Conservation (phyloP, 1,140 invertebrate species). For the Lutraria rhynchaena region DNA sequence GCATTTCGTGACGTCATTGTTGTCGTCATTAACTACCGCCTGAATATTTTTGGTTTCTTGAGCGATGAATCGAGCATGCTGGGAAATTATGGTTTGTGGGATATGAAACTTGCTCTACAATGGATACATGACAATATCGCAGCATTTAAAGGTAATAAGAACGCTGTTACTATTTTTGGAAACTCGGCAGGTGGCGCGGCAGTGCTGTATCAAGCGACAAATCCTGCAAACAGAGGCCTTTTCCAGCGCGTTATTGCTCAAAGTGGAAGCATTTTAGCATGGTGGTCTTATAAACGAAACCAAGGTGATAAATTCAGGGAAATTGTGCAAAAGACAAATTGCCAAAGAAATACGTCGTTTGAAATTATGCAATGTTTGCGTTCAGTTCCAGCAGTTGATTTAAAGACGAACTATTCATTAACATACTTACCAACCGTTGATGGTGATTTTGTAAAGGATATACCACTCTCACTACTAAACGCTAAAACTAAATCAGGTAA, state of each 20-base stretch:
- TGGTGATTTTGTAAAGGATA: not conserved
- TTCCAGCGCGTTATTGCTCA: constrained; percentile 62
- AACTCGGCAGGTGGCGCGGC: constrained; percentile 83
- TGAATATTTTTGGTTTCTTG: constrained; percentile 90
- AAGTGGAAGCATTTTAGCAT: constrained; percentile 59
- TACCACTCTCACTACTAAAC: not conserved
- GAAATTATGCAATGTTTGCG: constrained; percentile 40
- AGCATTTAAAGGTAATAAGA: constrained; percentile 88
- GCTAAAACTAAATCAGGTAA: not conserved
- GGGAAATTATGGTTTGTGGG: constrained; percentile 88
- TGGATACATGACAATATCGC: constrained; percentile 88
- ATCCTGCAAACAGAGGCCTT: constrained; percentile 62
- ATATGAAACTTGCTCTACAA: constrained; percentile 87
- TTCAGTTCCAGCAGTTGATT: too few species aligned
- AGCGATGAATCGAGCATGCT: constrained; percentile 25
- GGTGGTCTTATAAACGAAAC: constrained; percentile 48
- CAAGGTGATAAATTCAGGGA: constrained; percentile 14
- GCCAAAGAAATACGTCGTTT: not conserved
- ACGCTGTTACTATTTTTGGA: constrained; percentile 87
- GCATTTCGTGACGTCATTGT: constrained; percentile 95
- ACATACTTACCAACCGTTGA: constrained; percentile 24
- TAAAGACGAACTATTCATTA: too few species aligned
- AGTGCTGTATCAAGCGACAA: constrained; percentile 63
- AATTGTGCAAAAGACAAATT: constrained; percentile 14
- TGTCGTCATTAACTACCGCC: constrained; percentile 96